These are phyloP conservation scores for Diploptera punctata DNA, from an alignment of 2,888 invertebrate species.

Conservation along the genomic window DNA sequence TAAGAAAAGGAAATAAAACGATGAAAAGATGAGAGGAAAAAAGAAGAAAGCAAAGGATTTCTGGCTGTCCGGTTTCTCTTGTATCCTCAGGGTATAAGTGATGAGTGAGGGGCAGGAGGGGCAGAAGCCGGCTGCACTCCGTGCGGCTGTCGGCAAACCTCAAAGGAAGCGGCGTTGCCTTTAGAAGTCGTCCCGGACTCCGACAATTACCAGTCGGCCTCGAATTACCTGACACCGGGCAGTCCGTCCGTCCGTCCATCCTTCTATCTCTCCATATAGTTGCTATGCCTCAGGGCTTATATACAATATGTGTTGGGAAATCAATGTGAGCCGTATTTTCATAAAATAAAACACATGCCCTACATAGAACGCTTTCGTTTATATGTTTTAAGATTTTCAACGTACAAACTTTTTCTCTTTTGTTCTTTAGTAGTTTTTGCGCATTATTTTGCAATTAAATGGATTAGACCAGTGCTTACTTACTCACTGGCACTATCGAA, in stretches of 20 bases:
- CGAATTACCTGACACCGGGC: conserved; percentile 43
- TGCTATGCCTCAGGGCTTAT: neutral
- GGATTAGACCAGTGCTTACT: too few relatives aligned
- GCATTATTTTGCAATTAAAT: too few relatives aligned
- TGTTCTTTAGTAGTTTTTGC: too few relatives aligned
- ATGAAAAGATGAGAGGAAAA: too few relatives aligned
- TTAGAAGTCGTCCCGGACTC: conserved; percentile 38
- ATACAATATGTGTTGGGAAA: too few relatives aligned
- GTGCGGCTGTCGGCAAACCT: conserved; percentile 33
- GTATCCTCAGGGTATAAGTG: neutral
- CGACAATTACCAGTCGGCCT: conserved; percentile 44
- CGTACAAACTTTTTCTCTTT: too few relatives aligned
- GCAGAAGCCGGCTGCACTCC: conserved; percentile 1
- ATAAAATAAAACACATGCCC: too few relatives aligned
- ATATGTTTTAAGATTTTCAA: too few relatives aligned
- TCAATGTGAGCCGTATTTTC: too few relatives aligned
- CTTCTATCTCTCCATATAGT: neutral
- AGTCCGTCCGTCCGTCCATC: conserved; percentile 6
- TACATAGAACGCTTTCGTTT: too few relatives aligned
- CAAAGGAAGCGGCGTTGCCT: conserved; percentile 41
- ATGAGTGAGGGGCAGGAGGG: conserved; percentile 17
- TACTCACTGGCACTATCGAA: too few relatives aligned
- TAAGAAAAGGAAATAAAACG: neutral
- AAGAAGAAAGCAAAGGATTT: neutral
- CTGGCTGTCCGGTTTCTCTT: neutral